Base-by-base conservation (phyloP, 2,797 vertebrate genomes). In the Neosilurus mollespiculum region DNA sequence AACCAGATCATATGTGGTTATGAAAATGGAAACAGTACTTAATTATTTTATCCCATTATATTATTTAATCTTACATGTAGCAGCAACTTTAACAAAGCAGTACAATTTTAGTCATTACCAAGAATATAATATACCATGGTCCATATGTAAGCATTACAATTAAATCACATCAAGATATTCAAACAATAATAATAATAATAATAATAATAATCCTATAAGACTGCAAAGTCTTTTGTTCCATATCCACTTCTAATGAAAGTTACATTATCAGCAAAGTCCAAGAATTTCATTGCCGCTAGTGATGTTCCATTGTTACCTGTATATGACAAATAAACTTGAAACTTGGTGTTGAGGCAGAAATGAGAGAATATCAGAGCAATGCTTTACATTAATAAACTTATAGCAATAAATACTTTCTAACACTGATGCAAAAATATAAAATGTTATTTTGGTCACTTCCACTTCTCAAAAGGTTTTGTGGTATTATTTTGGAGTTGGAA, bases 61-160 rank as follows among this genome's bases (percentile, higher is more conserved):
- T 73, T 26, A 58, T 22, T 58, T 73, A 58, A 30, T 66, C 30
- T 80, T 67, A 80, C 69, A 30, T 37, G 59, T 58, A 65, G 51
- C 14, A 72, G 58, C 66, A 54, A 34, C 30, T 37, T 70, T 11
- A 83, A 12, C 10, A 51, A 77, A 70, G 15, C 3, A 59, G 8
- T 49, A 64, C 20, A 8, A 43, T 67, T 37, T 66, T 43, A 24
- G 58, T 69, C 77, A 77, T 49, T 77, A 37, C 53, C 51, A 69
- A 43, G 30, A 59, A 69, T 24, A 37, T 53, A 54, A 37, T 79
- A 71, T 37, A 16, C 69, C n/a, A 58, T 76, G 30, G 2, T 11
- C 66, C 24, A 54, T 9, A 53, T 78, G 34, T 71, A 71, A 16
- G 75, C 56, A 61, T 34, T 49, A 69, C 3, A 83, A 34, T 10